Evolutionary conservation across 2,797 vertebrate species (phyloP).

Genomic region (Prunella strophiata): DNA sequence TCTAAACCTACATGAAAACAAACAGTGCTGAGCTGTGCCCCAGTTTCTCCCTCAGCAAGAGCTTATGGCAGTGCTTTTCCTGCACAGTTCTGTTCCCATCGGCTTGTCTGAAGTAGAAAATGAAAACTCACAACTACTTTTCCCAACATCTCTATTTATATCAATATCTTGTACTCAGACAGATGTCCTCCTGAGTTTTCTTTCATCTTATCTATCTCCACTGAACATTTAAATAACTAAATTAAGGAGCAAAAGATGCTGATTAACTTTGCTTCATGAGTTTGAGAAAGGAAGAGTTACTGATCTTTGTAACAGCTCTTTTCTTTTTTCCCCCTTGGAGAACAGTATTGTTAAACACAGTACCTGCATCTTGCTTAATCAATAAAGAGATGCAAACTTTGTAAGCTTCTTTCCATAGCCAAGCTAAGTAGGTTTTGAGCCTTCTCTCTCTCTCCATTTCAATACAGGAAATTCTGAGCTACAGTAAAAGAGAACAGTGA

Average conservation of each 20-base stretch:
- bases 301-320: neutral
- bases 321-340: neutral
- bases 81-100: neutral
- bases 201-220: constrained; percentile 1
- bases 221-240: constrained; percentile 26
- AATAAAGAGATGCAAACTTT: neutral
- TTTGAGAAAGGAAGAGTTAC: neutral
- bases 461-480: neutral
- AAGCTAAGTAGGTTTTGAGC: neutral
- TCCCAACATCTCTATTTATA: constrained; percentile 18
- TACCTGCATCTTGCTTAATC: neutral
- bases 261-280: neutral
- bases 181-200: constrained; percentile 15
- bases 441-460: neutral
- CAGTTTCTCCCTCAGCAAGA: constrained; percentile 61
- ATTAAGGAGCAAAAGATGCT: neutral
- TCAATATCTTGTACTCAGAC: neutral
- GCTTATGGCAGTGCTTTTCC: constrained; percentile 23
- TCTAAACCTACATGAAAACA: constrained; percentile 61
- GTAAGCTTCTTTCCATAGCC: neutral
- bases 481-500: neutral
- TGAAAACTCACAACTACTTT: constrained; percentile 12
- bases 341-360: neutral
- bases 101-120: constrained; percentile 13
- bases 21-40: constrained; percentile 55